Evolutionary conservation across 2,888 invertebrate genomes (phyloP).

Genomic region (Miltochrista miniata): DNA sequence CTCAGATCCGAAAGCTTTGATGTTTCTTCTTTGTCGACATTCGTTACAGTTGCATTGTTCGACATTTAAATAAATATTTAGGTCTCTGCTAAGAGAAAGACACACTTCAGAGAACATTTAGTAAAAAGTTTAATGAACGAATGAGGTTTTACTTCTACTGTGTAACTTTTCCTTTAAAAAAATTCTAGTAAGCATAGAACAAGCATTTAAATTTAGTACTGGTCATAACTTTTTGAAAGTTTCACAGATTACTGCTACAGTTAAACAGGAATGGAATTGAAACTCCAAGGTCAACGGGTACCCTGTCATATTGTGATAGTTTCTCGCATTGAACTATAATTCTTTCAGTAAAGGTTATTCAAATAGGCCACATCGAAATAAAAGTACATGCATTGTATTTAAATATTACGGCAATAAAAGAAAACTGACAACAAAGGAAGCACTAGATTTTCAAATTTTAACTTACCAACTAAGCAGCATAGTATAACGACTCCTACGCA

Average conservation of each 20-base stretch:
- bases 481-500: slow-evolving; percentile 60
- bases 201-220: not conserved
- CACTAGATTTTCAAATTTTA: not conserved
- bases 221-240: not conserved
- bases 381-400: slow-evolving; percentile 17
- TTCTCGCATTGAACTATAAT: slow-evolving; percentile 30
- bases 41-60: slow-evolving; percentile 7
- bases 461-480: slow-evolving; percentile 73
- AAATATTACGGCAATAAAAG: not conserved
- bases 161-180: too few species aligned
- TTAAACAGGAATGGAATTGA: slow-evolving; percentile 43
- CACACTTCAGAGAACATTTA: not conserved
- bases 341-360: slow-evolving; percentile 30
- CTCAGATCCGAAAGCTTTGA: slow-evolving; percentile 37
- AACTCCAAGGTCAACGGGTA: slow-evolving; percentile 48
- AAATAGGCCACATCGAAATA: slow-evolving; percentile 31
- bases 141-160: not conserved
- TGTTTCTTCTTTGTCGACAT: slow-evolving; percentile 41
- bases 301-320: slow-evolving; percentile 42
- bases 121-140: not conserved
- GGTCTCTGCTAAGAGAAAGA: not conserved
- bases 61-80: slow-evolving; percentile 1
- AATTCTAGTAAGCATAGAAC: not conserved
- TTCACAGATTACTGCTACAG: slow-evolving; percentile 23
- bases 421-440: not conserved